These are phyloP conservation scores for Leptopilina myrica DNA, from an alignment of 2,888 invertebrate species.

Conservation along the genomic window DNA sequence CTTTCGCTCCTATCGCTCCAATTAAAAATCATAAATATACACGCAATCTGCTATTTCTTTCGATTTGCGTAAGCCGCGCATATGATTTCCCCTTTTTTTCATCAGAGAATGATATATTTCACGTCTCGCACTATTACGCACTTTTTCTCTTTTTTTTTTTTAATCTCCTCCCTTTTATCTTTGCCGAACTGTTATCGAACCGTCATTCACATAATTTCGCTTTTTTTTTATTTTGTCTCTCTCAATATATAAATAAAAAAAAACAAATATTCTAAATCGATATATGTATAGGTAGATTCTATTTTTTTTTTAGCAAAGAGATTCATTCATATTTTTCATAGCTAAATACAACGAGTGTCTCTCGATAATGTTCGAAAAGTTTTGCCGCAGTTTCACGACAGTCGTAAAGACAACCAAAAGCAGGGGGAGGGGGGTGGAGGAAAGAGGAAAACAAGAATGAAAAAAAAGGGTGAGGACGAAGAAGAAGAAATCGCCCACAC, in stretches of 20 bases:
- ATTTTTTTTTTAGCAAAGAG: neutral
- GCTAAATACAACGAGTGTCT: no score
- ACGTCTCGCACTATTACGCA: constrained; percentile 8
- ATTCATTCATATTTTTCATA: constrained; percentile 20
- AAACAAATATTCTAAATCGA: constrained; percentile 23
- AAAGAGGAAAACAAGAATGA: neutral
- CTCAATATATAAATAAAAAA: neutral
- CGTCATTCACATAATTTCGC: constrained; percentile 27
- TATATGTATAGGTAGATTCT: neutral
- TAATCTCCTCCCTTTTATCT: neutral
- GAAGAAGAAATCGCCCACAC: constrained; percentile 30
- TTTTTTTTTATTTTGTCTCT: constrained; percentile 1
- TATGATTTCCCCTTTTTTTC: neutral
- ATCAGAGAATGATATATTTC: neutral
- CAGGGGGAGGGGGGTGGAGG: neutral
- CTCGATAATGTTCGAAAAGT: constrained; percentile 25
- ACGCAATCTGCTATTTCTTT: constrained; percentile 13
- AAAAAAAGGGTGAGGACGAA: constrained; percentile 2
- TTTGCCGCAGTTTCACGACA: neutral
- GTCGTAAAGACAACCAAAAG: neutral
- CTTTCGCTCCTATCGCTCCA: constrained; percentile 28
- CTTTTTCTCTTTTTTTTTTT: constrained; percentile 4
- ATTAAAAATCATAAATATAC: constrained; percentile 12
- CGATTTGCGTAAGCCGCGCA: constrained; percentile 16
- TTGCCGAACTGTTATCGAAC: neutral